phyloP scores from a whole-genome alignment of 2,797 vertebrate genomes.

The Serranus cabrilla region DNA sequence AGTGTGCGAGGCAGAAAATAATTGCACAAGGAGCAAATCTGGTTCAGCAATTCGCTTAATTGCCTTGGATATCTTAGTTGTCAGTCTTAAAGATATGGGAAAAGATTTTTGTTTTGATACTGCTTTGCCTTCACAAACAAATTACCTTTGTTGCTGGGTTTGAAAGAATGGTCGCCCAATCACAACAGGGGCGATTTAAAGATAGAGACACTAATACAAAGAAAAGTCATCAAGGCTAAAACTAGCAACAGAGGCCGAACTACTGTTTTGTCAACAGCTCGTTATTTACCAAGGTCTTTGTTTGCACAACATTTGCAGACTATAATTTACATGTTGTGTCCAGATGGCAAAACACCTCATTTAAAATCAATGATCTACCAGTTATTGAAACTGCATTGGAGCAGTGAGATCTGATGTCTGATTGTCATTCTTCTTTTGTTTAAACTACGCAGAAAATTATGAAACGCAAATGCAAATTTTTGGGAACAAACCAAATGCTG shows the following conservation, averaged over 20 bases:
- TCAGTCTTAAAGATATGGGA: background rate
- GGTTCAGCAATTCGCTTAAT: slow-evolving; percentile 31
- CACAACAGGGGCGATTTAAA: background rate
- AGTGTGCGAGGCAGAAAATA: slow-evolving; percentile 52
- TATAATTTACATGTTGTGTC: background rate
- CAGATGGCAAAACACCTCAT: background rate
- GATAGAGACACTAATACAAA: background rate
- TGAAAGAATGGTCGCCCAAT: background rate
- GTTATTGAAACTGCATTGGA: too few relatives aligned
- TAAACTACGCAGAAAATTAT: too few relatives aligned
- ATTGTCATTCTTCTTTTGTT: too few relatives aligned
- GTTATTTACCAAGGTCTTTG: background rate
- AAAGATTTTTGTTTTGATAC: slow-evolving; percentile 13
- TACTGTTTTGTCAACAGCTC: background rate
- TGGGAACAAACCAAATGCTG: too few relatives aligned
- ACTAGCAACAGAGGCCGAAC: background rate
- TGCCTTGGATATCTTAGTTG: slow-evolving; percentile 16
- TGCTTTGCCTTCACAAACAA: background rate
- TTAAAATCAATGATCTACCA: background rate
- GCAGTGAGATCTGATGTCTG: too few relatives aligned
- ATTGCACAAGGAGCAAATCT: slow-evolving; percentile 26
- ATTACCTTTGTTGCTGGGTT: background rate
- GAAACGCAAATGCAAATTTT: too few relatives aligned
- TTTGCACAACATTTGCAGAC: background rate
- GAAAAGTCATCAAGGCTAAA: background rate